These are phyloP conservation scores for Coregonus ussuriensis DNA, from an alignment of 2,797 vertebrate genomes.

Conservation along the genomic window DNA sequence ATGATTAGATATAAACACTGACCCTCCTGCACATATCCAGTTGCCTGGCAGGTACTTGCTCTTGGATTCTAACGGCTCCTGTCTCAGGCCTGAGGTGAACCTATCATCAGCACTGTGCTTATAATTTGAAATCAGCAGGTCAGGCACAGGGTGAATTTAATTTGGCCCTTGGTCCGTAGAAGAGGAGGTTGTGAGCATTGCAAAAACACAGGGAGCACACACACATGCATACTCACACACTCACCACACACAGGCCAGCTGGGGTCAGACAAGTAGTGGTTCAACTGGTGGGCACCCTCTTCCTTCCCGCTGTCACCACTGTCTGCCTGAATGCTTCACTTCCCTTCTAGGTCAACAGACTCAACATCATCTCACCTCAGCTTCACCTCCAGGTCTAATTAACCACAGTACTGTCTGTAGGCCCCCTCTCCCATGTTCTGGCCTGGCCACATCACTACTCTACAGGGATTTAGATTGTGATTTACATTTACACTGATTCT, in stretches of 20 bases:
- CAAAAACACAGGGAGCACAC: not conserved
- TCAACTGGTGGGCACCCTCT: not conserved
- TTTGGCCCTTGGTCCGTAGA: not conserved
- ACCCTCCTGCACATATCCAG: not conserved
- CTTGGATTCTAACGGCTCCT: not conserved
- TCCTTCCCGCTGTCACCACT: slow-evolving; percentile 37
- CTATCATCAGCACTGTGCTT: slow-evolving; percentile 22
- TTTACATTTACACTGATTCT: too few species aligned
- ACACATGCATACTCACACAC: slow-evolving; percentile 16
- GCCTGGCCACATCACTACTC: too few species aligned
- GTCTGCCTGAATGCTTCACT: slow-evolving; percentile 43
- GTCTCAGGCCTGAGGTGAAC: slow-evolving; percentile 1
- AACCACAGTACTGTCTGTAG: not conserved
- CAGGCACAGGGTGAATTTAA: slow-evolving; percentile 8
- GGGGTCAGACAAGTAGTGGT: slow-evolving; percentile 15
- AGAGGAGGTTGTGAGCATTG: not conserved
- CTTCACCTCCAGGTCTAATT: not conserved
- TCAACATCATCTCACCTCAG: slow-evolving; percentile 17
- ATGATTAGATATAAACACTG: not conserved
- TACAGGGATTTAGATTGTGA: too few species aligned
- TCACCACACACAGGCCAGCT: slow-evolving; percentile 14
- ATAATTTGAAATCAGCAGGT: slow-evolving; percentile 40
- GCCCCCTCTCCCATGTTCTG: too few species aligned
- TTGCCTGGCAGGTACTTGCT: not conserved
- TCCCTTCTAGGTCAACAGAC: slow-evolving; percentile 49